These are phyloP conservation scores for Chaitophorus viminalis DNA, from an alignment of 2,888 invertebrate genomes.

Conservation along the genomic window DNA sequence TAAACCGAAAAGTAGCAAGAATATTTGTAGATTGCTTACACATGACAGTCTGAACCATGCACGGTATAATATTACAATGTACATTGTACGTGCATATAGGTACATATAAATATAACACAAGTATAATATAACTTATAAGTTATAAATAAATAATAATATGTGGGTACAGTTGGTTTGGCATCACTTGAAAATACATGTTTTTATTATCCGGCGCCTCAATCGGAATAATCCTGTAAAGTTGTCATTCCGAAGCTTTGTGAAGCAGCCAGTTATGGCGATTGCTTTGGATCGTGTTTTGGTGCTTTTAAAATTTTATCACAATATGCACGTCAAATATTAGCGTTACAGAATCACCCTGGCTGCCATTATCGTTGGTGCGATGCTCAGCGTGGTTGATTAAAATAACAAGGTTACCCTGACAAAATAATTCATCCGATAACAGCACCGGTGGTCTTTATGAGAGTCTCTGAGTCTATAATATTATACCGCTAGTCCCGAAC, in stretches of 20 bases:
- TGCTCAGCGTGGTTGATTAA: background rate
- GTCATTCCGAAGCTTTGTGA: too few species aligned
- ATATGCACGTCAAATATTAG: too few species aligned
- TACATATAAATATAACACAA: too few species aligned
- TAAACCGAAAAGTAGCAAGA: background rate
- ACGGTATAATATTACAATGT: too few species aligned
- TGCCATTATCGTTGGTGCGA: too few species aligned
- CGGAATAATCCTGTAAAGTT: too few species aligned
- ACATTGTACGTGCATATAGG: too few species aligned
- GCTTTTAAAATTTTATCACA: too few species aligned
- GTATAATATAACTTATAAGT: too few species aligned
- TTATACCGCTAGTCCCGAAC: background rate
- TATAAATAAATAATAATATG: background rate
- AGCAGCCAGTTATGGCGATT: too few species aligned
- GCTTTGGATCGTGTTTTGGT: too few species aligned
- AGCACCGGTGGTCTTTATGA: background rate
- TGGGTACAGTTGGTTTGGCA: background rate
- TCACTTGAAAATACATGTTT: background rate
- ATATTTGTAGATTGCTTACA: background rate
- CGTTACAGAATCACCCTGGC: too few species aligned
- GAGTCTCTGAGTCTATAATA: background rate
- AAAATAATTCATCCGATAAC: slow-evolving; percentile 20
- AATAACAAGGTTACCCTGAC: background rate
- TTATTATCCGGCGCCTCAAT: background rate
- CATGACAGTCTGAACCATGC: background rate